Evolutionary conservation across 2,888 invertebrate genomes (phyloP), one percentile per base, ranked within the genome.

Genomic region (Orthosia cruda): DNA sequence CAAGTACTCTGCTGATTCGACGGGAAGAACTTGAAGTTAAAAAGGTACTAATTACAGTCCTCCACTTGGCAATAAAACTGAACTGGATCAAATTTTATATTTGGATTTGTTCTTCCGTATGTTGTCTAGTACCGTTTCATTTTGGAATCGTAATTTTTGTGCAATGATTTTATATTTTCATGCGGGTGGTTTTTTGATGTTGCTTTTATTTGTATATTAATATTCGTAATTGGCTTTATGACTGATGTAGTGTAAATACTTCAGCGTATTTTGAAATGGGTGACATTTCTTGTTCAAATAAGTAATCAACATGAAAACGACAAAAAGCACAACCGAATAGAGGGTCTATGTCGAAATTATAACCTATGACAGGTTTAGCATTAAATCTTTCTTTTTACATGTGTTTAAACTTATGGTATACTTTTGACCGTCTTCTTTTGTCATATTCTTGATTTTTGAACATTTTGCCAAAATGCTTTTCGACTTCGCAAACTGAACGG

Each of bases 41-140:
- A 70, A 59, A 71, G 57, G 23, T 20, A 66, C 66, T 82, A 73
- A 81, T 81, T 81, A 69, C 54, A 26, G 55, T 63, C 18, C 40
- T 40, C 63, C 66, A 73, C 62, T 78, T 52, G 11, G 63, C 1
- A 54, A 61, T 59, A 78, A 66, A 77, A 66, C 68, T 66, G 69
- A 58, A 83, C 50, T 45, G 62, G 20, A 5, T 70, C 69, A 18
- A 69, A 59, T 47, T 63, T 78, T 77, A 1, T 47, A 52, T 82
- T 73, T 66, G 65, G 13, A 57, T 57, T 76, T 32, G 15, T 32
- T 63, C 50, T 75, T 55, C n/a, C 50, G 47, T 63, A 13, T 1
- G 26, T 71, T 59, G 16, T 45, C 16, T 61, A n/a, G 49, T 52
- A 13, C 52, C 26, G n/a, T 26, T 69, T 74, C 16, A 32, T 40